Percentiles rank a stretch among this genome's conserved stretches.
phyloP scores from a whole-genome alignment of 35 echinoderm and acorn worm species.

The Lytechinus variegatus region DNA sequence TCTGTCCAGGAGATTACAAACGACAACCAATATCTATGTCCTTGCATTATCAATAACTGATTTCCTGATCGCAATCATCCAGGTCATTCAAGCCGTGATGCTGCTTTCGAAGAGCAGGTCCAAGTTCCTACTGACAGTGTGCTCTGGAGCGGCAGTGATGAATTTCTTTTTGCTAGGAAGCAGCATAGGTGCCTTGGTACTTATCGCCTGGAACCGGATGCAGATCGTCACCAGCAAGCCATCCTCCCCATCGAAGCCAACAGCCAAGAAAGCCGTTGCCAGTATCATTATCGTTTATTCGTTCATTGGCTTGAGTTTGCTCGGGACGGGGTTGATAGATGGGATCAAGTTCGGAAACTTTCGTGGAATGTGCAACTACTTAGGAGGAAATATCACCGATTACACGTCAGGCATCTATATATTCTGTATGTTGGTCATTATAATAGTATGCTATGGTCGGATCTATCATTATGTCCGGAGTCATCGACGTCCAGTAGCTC shows the following conservation, averaged over 20 bases:
- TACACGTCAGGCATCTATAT: neutral
- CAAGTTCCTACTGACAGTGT: neutral
- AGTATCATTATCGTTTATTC: neutral
- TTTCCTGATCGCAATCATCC: conserved; percentile 45
- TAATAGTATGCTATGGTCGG: neutral
- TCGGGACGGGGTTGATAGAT: neutral
- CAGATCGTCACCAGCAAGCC: conserved; percentile 13
- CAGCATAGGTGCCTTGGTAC: neutral
- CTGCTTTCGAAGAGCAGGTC: neutral
- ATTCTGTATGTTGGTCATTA: neutral
- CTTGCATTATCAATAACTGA: conserved; percentile 56
- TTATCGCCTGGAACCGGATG: conserved; percentile 23
- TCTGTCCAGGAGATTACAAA: conserved; percentile 63
- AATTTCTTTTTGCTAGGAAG: conserved; percentile 2
- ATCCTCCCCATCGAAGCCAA: neutral
- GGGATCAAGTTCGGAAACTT: neutral
- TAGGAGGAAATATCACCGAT: neutral
- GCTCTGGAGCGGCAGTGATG: neutral
- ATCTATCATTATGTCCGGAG: neutral
- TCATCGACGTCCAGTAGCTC: neutral
- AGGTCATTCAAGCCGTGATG: neutral
- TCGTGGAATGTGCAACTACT: neutral
- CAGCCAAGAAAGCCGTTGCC: neutral
- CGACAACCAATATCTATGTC: conserved; percentile 68
- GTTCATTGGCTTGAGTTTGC: neutral